Conservation (phyloP, 2,888 invertebrate species). For the Chaitophorus viminalis region DNA sequence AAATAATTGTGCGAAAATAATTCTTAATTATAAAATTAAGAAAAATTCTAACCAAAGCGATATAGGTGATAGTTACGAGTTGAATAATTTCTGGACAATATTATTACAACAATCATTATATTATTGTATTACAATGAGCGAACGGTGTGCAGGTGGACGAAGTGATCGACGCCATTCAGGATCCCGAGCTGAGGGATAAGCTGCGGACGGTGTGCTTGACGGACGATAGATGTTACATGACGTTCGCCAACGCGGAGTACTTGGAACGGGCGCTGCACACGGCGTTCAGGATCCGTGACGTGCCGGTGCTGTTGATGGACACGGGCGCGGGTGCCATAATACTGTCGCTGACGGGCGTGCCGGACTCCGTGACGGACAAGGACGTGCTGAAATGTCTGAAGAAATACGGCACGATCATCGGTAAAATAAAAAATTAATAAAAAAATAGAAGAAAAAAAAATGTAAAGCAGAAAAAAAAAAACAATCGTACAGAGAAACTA, state of each 20-base stretch:
- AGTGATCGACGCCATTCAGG: slow-evolving; percentile 67
- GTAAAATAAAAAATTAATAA: slow-evolving; percentile 61
- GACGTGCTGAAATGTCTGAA: slow-evolving; percentile 66
- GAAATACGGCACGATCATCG: slow-evolving; percentile 67
- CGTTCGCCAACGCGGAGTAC: slow-evolving; percentile 65
- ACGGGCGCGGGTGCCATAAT: slow-evolving; percentile 66
- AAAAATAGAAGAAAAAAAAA: no score
- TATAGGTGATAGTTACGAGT: no score
- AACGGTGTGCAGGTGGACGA: slow-evolving; percentile 66
- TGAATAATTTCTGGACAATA: no score
- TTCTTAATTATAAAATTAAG: no score
- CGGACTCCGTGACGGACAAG: slow-evolving; percentile 66
- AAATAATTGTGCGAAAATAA: no score
- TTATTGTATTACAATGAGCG: background rate
- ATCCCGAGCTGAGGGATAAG: slow-evolving; percentile 65
- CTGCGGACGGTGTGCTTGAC: slow-evolving; percentile 67
- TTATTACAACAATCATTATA: no score
- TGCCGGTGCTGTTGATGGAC: slow-evolving; percentile 66
- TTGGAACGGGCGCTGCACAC: slow-evolving; percentile 64
- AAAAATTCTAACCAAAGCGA: no score
- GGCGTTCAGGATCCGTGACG: slow-evolving; percentile 63
- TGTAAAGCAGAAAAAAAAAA: no score
- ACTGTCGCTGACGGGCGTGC: slow-evolving; percentile 67
- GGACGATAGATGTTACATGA: slow-evolving; percentile 66
- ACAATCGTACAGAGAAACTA: no score